Evolutionary conservation across 2,113 vertebrate genomes (phyloP), one percentile per base, ranked within the genome.

Genomic region (Mionectes macconnelli): DNA sequence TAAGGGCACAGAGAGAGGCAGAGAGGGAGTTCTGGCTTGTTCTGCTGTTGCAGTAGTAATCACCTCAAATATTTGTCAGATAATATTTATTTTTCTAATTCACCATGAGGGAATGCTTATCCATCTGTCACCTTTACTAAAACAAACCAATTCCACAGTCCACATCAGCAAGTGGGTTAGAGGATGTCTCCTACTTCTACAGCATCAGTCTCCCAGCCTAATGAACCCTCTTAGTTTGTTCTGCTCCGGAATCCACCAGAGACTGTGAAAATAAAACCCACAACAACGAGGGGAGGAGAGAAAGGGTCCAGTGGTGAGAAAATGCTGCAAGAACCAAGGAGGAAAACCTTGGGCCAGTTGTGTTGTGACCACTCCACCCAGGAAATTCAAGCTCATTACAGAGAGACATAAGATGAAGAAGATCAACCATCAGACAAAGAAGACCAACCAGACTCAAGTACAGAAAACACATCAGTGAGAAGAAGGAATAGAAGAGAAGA

Each of bases 31-130:
- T 81, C 67, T 90, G 55, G 72, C 15, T 90, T 69, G 5, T 93
- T 89, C 80, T n/a, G 30, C 20, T 78, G 30, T 60, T 74, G 21
- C 33, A 84, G 24, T 70, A 75, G 56, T 39, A 81, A 74, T 70
- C 12, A 6, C 45, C 67, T 76, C 68, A 90, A 84, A 75, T 93
- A 93, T 89, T 64, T 86, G 73, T 63, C 45, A 74, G 42, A 50
- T 74, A 84, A 84, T 55, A 81, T 69, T 93, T 88, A 50, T 74
- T 90, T 49, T 93, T 80, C 64, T 84, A 87, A 84, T 73, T 94
- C 64, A 63, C 68, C 53, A 60, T 49, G 24, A 63, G 12, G 73
- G 47, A 89, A 84, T 52, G 17, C 33, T 37, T 53, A 67, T 25
- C 47, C 40, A 73, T 62, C 44, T 20, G 42, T 31, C 39, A 55